Evolutionary conservation across 2,888 invertebrate genomes (phyloP).

Genomic region (Neoitamus cyanurus): DNA sequence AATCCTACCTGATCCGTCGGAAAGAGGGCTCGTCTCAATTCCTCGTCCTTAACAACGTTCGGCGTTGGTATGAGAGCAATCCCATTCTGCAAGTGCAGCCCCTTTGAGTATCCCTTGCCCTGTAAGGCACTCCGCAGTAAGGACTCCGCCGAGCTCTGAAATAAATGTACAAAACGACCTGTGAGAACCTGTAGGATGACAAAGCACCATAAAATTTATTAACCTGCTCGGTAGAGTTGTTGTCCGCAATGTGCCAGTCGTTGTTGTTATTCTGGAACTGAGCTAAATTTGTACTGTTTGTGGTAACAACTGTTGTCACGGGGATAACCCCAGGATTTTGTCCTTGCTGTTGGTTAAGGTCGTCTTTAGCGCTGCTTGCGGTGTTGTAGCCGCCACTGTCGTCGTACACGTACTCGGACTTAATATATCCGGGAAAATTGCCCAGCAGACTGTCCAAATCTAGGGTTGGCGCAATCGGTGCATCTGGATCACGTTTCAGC

Average conservation of each 20-base stretch:
- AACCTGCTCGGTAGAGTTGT: conserved; percentile 71
- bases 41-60: conserved; percentile 69
- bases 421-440: conserved; percentile 76
- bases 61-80: conserved; percentile 60
- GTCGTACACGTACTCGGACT: conserved; percentile 81
- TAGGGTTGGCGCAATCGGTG: conserved; percentile 70
- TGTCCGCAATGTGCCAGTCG: conserved; percentile 83
- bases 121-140: conserved; percentile 84
- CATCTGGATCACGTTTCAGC: conserved; percentile 74
- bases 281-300: conserved; percentile 69
- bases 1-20: conserved; percentile 66
- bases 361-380: conserved; percentile 71
- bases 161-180: conserved; percentile 52
- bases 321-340: conserved; percentile 55
- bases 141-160: conserved; percentile 72
- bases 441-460: conserved; percentile 85
- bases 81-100: conserved; percentile 64
- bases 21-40: conserved; percentile 70
- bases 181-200: background rate
- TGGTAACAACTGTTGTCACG: conserved; percentile 57
- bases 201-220: conserved; percentile 3
- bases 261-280: conserved; percentile 77
- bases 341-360: conserved; percentile 57
- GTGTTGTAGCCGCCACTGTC: conserved; percentile 81
- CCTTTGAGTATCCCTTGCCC: conserved; percentile 74